A percentile compares a stretch with the other conserved stretches of the same genome.
Evolutionary conservation across 2,113 vertebrate genomes (phyloP).

Genomic region (Megalops atlanticus): DNA sequence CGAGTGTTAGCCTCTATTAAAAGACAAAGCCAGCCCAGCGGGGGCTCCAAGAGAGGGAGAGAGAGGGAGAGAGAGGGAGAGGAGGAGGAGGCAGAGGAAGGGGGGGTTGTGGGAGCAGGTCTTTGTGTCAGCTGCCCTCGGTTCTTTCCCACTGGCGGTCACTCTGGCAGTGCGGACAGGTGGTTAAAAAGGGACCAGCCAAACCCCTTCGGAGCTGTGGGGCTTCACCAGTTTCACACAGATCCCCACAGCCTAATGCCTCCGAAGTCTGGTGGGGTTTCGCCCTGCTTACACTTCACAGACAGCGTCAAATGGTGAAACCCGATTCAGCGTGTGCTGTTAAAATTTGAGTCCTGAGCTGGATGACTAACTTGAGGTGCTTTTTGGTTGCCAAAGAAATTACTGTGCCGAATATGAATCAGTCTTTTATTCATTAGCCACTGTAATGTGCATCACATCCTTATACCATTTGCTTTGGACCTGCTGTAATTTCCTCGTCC

Average conservation of each 20-base stretch:
- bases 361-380: no score
- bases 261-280: background rate
- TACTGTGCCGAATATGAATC: background rate
- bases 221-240: background rate
- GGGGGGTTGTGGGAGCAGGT: conserved; percentile 39
- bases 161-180: conserved; percentile 51
- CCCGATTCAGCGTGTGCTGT: background rate
- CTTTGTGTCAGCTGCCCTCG: conserved; percentile 41
- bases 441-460: background rate
- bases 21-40: conserved; percentile 51
- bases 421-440: background rate
- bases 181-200: conserved; percentile 18
- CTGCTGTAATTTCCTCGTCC: no score
- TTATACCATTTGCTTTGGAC: no score
- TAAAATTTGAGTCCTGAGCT: no score
- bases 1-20: conserved; percentile 54
- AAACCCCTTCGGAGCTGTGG: background rate
- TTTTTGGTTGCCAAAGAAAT: no score
- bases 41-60: conserved; percentile 28
- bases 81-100: background rate
- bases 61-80: conserved; percentile 9
- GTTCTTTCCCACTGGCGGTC: conserved; percentile 22
- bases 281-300: background rate
- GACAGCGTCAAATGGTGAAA: background rate
- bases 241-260: no score